Evolutionary conservation across 2,113 vertebrate species (phyloP), one percentile per base, ranked within the genome.

Genomic region (Mohoua ochrocephala): DNA sequence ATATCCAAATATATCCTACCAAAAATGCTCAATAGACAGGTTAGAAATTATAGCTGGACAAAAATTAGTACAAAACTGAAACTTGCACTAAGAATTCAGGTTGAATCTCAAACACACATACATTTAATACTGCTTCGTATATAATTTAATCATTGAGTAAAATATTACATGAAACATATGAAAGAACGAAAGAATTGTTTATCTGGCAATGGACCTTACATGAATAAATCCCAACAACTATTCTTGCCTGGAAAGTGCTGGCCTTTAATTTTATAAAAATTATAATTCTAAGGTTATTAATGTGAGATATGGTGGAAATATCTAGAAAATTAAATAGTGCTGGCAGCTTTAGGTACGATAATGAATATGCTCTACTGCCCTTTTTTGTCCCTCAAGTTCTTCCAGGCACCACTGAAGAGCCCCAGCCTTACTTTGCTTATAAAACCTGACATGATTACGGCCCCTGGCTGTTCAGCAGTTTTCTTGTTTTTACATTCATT

Each of bases 401-500:
- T 91, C 64, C 60, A 93, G 41, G 9, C 60, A 84, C 14, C 70
- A 88, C 49, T 5, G 11, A 95, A 85, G 22, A 94, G 6, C 17
- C 56, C 52, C 69, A 88, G 6, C 22, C 13, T 60, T 73, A 74
- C 35, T 93, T 87, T 90, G 60, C 26, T 96, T 92, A 67, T 76
- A 63, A 86, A 96, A 78, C 31, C 53, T 94, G 84, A 94, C 75
- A 93, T 75, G 70, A 96, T 93, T 89, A 82, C 78, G 86, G 80
- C 57, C 65, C 11, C 35, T 67, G 82, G 89, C 82, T 84, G 39
- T 88, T 74, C 54, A 78, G 81, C 24, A 89, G 26, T 80, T 95
- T 93, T 84, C 77, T 92, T 93, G 59, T 30, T 88, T 67, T 87
- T 91, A 50, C 60, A 69, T 81, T 92, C 59, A 64, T 47, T 83